Evolutionary conservation across 1,140 invertebrate species (phyloP).

Genomic region (Nymphalis io): DNA sequence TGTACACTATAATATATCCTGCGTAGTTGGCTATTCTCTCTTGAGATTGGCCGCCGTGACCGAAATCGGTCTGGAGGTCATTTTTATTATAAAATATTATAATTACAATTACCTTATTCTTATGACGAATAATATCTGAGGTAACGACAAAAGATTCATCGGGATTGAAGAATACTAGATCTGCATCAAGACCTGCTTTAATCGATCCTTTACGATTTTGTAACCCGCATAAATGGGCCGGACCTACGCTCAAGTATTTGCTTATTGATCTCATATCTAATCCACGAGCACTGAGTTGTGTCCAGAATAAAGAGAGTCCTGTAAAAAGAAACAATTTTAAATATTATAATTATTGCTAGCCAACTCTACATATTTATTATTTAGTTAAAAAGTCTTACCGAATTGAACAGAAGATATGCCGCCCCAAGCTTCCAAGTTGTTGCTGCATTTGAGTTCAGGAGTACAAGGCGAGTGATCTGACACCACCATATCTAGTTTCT

Average conservation of each 20-base stretch:
- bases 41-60: too few relatives aligned
- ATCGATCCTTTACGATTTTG: slow-evolving; percentile 83
- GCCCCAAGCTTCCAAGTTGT: slow-evolving; percentile 87
- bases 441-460: slow-evolving; percentile 83
- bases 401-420: slow-evolving; percentile 88
- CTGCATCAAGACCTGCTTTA: slow-evolving; percentile 84
- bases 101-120: slow-evolving; percentile 80
- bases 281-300: slow-evolving; percentile 76
- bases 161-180: slow-evolving; percentile 87
- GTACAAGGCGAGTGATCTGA: slow-evolving; percentile 89
- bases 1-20: too few relatives aligned
- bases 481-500: slow-evolving; percentile 84
- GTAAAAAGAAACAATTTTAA: slow-evolving; percentile 26
- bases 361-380: too few relatives aligned
- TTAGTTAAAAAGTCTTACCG: slow-evolving; percentile 78
- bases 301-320: slow-evolving; percentile 86
- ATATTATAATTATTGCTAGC: too few relatives aligned
- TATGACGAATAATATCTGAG: slow-evolving; percentile 79
- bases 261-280: slow-evolving; percentile 81
- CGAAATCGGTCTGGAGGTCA: too few relatives aligned
- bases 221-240: slow-evolving; percentile 84
- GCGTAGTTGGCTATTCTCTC: too few relatives aligned
- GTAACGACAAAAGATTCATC: slow-evolving; percentile 82
- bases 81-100: too few relatives aligned
- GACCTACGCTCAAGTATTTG: slow-evolving; percentile 82